A percentile compares a stretch with the other conserved stretches of the same genome.
phyloP scores from a whole-genome alignment of 2,888 invertebrate genomes.

The Phengaris arion region DNA sequence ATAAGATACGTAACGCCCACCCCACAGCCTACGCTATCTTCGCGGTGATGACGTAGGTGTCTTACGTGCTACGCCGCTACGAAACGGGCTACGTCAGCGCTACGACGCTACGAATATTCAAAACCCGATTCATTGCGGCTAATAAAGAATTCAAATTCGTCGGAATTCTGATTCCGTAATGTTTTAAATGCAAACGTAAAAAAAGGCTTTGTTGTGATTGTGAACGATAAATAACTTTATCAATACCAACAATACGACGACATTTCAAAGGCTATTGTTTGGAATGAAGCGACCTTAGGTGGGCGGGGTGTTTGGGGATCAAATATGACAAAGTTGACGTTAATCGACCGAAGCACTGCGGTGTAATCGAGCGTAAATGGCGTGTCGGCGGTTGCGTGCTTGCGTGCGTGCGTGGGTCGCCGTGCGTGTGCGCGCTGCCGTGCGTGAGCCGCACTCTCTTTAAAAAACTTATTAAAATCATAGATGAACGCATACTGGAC shows the following conservation, averaged over 20 bases:
- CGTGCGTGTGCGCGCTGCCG: slow-evolving; percentile 40
- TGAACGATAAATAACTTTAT: slow-evolving; percentile 14
- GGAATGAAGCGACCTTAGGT: not conserved
- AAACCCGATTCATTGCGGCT: slow-evolving; percentile 9
- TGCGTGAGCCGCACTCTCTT: slow-evolving; percentile 57
- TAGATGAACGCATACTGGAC: slow-evolving; percentile 41
- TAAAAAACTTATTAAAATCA: slow-evolving; percentile 66
- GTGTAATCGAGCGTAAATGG: slow-evolving; percentile 50
- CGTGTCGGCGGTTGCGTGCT: slow-evolving; percentile 55
- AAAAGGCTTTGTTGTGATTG: not conserved
- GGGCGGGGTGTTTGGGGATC: slow-evolving; percentile 30
- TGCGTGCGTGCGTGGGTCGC: slow-evolving; percentile 49
- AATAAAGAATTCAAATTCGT: not conserved
- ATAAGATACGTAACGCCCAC: not conserved
- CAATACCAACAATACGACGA: slow-evolving; percentile 1
- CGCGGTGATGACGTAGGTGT: not conserved
- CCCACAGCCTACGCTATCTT: not conserved
- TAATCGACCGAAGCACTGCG: slow-evolving; percentile 49
- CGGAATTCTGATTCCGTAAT: not conserved
- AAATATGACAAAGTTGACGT: slow-evolving; percentile 28
- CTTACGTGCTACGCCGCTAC: slow-evolving; percentile 39
- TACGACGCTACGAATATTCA: slow-evolving; percentile 35
- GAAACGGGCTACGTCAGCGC: slow-evolving; percentile 43
- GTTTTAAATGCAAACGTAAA: not conserved
- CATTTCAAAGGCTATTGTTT: slow-evolving; percentile 17